phyloP scores from a whole-genome alignment of 1,140 invertebrate genomes.

The Cydia strobilella region DNA sequence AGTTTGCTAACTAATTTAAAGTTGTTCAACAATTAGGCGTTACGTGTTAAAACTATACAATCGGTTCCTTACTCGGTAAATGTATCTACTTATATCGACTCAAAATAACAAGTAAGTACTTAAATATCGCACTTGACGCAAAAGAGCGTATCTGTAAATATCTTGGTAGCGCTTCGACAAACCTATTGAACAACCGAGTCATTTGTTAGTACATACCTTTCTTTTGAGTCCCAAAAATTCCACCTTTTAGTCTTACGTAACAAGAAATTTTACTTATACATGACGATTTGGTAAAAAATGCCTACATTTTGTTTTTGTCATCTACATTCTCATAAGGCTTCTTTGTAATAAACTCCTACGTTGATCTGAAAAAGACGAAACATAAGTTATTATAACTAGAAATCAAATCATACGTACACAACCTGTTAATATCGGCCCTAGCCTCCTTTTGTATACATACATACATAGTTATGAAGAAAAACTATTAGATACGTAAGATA shows the following conservation, averaged over 20 bases:
- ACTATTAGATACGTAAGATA: not conserved
- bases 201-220: conserved; percentile 41
- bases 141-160: not conserved
- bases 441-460: not conserved
- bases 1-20: conserved; percentile 7
- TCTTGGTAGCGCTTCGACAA: conserved; percentile 9
- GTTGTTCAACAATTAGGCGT: conserved; percentile 18
- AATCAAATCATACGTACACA: conserved; percentile 14
- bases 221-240: conserved; percentile 71
- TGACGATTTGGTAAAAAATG: conserved; percentile 68
- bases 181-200: conserved; percentile 19
- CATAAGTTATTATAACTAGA: conserved; percentile 24
- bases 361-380: conserved; percentile 69
- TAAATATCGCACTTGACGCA: not conserved
- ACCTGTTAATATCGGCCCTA: not conserved
- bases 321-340: conserved; percentile 77
- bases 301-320: conserved; percentile 59
- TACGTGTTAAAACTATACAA: conserved; percentile 6
- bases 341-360: conserved; percentile 78
- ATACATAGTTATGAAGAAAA: not conserved
- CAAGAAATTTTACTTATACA: conserved; percentile 55
- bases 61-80: conserved; percentile 4
- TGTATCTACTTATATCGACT: conserved; percentile 15
- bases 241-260: conserved; percentile 59
- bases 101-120: not conserved